Evolutionary conservation across 2,888 invertebrate species (phyloP), one percentile per base, ranked within the genome.

Genomic region (Thumatha senex): DNA sequence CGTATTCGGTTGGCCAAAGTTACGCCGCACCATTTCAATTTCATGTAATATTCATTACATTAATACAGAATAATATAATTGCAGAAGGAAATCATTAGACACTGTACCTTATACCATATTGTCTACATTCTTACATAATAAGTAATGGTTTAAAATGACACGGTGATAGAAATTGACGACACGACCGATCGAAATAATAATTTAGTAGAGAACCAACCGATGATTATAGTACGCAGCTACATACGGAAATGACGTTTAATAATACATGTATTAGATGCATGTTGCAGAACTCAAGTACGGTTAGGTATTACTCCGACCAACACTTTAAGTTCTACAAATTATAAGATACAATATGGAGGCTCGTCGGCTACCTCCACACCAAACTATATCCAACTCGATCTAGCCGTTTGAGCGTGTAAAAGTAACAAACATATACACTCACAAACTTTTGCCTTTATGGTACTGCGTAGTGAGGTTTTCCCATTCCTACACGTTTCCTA

Each of bases 171-270:
- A 57, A 61, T 51, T 76, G 75, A 71, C 72, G 73, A 71, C 72
- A 76, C 54, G 38, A 40, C 43, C 67, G 60, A 72, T 74, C 63
- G 62, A 67, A 73, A 78, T 76, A 72, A 76, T 75, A 71, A 79
- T 76, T 74, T 49, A 67, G 60, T 63, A 39, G 54, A 60, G 61
- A 67, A 31, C 49, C 56, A 74, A 67, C 75, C 58, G 70, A 67
- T 76, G 65, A 80, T 80, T 81, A 78, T 48, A 52, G 72, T 70
- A 67, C 61, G 71, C 71, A 76, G 74, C 61, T 61, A 61, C 64
- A 68, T 61, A 71, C 58, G 63, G 65, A 70, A 72, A 72, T 75
- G 64, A 62, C 61, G 70, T 70, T 74, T 75, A 78, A 74, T 77
- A 77, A 78, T 74, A 74, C 70, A 68, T 72, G 58, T 65, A 73